These are phyloP conservation scores for Hypomecis punctinalis DNA, from an alignment of 2,888 invertebrate genomes.

Conservation along the genomic window DNA sequence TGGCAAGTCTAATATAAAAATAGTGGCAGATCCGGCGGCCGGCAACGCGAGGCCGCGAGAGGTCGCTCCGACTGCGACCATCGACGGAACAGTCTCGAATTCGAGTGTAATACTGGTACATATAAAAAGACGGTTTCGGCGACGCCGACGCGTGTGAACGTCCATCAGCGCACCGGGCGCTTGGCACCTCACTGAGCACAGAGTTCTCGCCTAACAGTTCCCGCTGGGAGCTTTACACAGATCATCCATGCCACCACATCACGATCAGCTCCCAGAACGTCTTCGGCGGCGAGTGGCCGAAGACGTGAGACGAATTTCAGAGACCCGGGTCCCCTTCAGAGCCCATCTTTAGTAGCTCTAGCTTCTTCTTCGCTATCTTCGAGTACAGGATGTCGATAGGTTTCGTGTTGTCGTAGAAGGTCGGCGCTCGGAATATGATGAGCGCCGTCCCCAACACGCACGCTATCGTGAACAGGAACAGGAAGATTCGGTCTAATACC, in stretches of 20 bases:
- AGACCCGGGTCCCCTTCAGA: conserved; percentile 88
- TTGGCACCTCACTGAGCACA: conserved; percentile 82
- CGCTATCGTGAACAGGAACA: conserved; percentile 97
- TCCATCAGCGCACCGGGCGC: conserved; percentile 74
- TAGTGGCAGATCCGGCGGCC: conserved; percentile 72
- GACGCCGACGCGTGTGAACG: conserved; percentile 70
- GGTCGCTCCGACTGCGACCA: conserved; percentile 63
- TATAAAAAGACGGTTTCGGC: conserved; percentile 82
- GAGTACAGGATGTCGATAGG: conserved; percentile 96
- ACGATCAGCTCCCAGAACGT: conserved; percentile 86
- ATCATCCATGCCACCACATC: conserved; percentile 86
- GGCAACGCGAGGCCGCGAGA: conserved; percentile 68
- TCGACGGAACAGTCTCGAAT: conserved; percentile 77
- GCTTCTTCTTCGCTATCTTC: conserved; percentile 95
- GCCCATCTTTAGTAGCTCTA: conserved; percentile 95
- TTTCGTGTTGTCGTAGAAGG: conserved; percentile 95
- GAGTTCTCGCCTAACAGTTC: conserved; percentile 78
- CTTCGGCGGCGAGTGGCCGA: conserved; percentile 89
- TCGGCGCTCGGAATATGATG: conserved; percentile 95
- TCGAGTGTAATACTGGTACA: conserved; percentile 61
- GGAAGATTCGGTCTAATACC: conserved; percentile 98
- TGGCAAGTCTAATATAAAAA: conserved; percentile 79
- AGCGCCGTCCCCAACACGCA: conserved; percentile 95
- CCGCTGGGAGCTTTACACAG: conserved; percentile 74
- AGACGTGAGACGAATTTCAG: conserved; percentile 89